A percentile compares a stretch with the other conserved stretches of the same genome.
Evolutionary conservation across 2,797 vertebrate species (phyloP).

Genomic region (Sitta carolinensis): DNA sequence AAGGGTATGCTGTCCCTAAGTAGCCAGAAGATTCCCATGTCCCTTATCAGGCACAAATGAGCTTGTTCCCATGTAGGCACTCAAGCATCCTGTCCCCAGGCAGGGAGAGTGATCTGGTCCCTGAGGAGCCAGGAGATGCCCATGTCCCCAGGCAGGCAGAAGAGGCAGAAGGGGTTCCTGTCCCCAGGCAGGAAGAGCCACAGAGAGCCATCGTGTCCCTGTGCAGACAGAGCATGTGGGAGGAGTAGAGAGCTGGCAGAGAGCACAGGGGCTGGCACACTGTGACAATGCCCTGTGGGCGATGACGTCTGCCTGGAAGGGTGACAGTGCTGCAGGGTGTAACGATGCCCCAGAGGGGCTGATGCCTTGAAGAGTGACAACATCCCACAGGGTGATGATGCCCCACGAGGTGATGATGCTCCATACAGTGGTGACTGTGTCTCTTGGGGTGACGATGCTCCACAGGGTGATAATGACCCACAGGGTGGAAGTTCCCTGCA

Average conservation of each 20-base stretch:
- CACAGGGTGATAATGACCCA: background rate
- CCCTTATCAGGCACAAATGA: background rate
- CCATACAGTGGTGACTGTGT: background rate
- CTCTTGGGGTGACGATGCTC: background rate
- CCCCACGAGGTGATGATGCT: background rate
- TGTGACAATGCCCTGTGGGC: background rate
- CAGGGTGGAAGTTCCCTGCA: fast-evolving
- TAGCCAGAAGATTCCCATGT: background rate
- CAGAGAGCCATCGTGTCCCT: background rate
- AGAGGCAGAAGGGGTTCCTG: background rate
- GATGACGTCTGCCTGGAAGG: fast-evolving
- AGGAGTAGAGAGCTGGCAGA: background rate
- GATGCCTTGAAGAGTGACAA: background rate
- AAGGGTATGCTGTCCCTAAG: background rate
- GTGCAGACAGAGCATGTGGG: background rate
- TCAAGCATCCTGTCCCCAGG: background rate
- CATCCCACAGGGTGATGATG: fast-evolving
- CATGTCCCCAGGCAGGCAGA: background rate
- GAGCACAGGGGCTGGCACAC: background rate
- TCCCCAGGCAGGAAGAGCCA: background rate
- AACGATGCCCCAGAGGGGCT: background rate
- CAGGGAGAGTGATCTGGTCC: background rate
- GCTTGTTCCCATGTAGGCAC: background rate
- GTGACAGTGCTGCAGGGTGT: background rate
- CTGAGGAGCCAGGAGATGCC: background rate